Base-by-base conservation (phyloP, 2,888 invertebrate genomes). In the Bimastos eiseni region DNA sequence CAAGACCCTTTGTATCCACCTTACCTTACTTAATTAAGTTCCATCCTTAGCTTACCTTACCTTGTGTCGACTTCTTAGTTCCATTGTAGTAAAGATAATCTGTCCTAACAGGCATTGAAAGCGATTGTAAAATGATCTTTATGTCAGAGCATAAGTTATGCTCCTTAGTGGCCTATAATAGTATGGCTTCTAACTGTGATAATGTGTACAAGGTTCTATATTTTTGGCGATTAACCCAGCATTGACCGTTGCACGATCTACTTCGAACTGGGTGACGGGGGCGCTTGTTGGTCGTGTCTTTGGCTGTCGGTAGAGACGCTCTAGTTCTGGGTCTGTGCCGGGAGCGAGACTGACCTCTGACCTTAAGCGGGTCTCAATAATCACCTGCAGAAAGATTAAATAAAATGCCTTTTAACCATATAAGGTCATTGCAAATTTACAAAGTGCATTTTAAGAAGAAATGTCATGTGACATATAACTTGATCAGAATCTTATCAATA, bases 221-320 rank as follows among this genome's bases (percentile, higher is more conserved):
- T 34, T 36, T 37, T 86, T 30, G 0, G 86, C 86, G 21, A 37
- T 86, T 36, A 86, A 36, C 86, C 86, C 86, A 4, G 86, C 86
- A 37, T 86, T 86, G 36, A 86, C 86, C 6, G 86, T 86, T 37
- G 86, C 86, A 34, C 36, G 5, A 24, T 86, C 86, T 8, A 86
- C 37, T 34, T 86, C 86, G 21, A 24, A 21, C 86, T 24, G 86
- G 37, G 86, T 86, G 37, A 86, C 37, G 0, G 86, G 86, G 24
- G 86, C 37, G 34, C 86, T 86, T 36, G 86, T 36, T 34, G 86
- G 86, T 37, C 86, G 86, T n/a, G 86, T 86, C 86, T 86, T 86
- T 15, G 86, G 86, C 37, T 34, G 34, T 34, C 86, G 86, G 37
- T 86, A 86, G 36, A 86, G 37, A 34, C 19, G 86, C 86, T 86